A percentile compares a stretch with the other conserved stretches of the same genome.
phyloP scores from a whole-genome alignment of 2,797 vertebrate species.

The Aplochiton taeniatus region DNA sequence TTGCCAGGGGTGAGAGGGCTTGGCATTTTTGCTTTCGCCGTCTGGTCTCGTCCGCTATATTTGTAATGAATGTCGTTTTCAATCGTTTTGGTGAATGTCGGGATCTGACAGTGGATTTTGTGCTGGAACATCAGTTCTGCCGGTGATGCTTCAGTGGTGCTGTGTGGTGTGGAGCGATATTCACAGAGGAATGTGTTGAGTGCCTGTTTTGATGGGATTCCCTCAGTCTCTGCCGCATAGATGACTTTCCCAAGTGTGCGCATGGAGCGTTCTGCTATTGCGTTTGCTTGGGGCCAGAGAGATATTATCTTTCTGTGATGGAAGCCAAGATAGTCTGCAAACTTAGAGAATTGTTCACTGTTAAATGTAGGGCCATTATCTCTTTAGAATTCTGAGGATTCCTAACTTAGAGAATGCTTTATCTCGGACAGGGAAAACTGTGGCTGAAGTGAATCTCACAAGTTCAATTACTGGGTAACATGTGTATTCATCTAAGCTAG shows the following conservation, averaged over 20 bases:
- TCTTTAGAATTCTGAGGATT: slow-evolving; percentile 21
- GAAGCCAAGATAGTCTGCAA: slow-evolving; percentile 15
- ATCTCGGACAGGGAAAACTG: slow-evolving; percentile 20
- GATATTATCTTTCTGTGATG: slow-evolving; percentile 15
- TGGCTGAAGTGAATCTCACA: slow-evolving; percentile 14
- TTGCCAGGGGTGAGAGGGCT: too few species aligned
- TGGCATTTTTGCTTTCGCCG: too few species aligned
- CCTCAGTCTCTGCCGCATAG: too few species aligned
- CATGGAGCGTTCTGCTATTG: slow-evolving; percentile 33
- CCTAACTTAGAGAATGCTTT: slow-evolving; percentile 31
- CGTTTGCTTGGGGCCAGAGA: slow-evolving; percentile 28
- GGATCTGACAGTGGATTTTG: too few species aligned
- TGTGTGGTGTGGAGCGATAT: too few species aligned
- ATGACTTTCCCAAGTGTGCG: slow-evolving; percentile 16
- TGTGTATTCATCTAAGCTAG: slow-evolving; percentile 17
- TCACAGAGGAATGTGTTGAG: too few species aligned
- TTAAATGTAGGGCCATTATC: slow-evolving; percentile 38
- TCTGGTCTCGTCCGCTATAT: too few species aligned
- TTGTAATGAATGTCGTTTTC: too few species aligned
- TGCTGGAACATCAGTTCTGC: too few species aligned
- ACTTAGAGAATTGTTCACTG: slow-evolving; percentile 16
- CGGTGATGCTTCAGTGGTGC: too few species aligned
- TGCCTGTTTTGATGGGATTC: too few species aligned
- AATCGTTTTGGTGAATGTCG: too few species aligned
- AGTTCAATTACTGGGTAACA: slow-evolving; percentile 21